phyloP scores from a whole-genome alignment of 2,113 vertebrate genomes.

The Nansenia antarctica region DNA sequence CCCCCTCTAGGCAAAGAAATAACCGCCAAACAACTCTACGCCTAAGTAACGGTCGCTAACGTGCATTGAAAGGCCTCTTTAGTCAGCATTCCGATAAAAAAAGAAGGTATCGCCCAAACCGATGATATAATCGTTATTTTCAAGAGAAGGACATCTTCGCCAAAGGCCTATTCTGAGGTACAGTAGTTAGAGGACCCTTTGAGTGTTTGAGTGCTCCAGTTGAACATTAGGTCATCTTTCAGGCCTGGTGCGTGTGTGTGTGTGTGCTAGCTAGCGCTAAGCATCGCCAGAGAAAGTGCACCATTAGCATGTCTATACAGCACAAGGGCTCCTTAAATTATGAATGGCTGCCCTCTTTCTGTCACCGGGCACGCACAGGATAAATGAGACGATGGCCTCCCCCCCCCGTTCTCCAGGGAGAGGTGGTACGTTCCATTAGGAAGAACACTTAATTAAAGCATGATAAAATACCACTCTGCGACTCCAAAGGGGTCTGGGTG shows the following conservation, averaged over 20 bases:
- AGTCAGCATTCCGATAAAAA: neutral
- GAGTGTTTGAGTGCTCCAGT: neutral
- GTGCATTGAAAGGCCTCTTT: neutral
- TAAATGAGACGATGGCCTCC: slow-evolving; percentile 55
- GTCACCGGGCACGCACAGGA: slow-evolving; percentile 53
- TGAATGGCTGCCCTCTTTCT: slow-evolving; percentile 66
- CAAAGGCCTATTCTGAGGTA: neutral
- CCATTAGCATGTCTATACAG: slow-evolving; percentile 55
- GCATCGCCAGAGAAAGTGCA: slow-evolving; percentile 37
- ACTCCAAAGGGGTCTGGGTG: slow-evolving; percentile 51
- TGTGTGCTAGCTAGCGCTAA: slow-evolving; percentile 15
- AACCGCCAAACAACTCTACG: neutral
- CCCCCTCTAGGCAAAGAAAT: neutral
- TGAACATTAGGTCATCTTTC: slow-evolving; percentile 28
- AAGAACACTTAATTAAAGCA: slow-evolving; percentile 71
- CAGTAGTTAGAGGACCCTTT: neutral
- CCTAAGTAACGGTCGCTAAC: neutral
- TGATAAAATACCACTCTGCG: slow-evolving; percentile 64
- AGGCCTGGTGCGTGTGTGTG: slow-evolving; percentile 9
- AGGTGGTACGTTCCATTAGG: slow-evolving; percentile 65
- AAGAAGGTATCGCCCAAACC: neutral
- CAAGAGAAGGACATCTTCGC: neutral
- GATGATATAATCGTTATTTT: neutral
- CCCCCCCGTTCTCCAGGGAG: slow-evolving; percentile 48
- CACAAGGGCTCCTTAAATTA: slow-evolving; percentile 60